phyloP scores from a whole-genome alignment of 2,888 invertebrate genomes.

The Troglohyphantes excavatus region DNA sequence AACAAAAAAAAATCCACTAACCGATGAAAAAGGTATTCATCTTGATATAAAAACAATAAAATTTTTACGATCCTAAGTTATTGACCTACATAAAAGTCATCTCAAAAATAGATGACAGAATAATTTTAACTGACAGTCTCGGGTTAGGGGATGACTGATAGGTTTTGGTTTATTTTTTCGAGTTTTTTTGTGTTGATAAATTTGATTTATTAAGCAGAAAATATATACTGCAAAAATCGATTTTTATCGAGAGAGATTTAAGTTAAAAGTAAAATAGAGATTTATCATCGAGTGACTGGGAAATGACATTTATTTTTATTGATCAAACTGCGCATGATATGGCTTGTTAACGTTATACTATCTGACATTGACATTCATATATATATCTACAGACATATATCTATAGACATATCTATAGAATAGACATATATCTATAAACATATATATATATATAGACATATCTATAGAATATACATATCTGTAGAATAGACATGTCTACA shows the following conservation, averaged over 20 bases:
- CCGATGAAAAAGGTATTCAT: slow-evolving; percentile 44
- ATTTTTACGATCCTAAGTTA: slow-evolving; percentile 58
- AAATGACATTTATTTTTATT: too few relatives aligned
- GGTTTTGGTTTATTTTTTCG: slow-evolving; percentile 18
- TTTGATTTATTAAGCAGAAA: slow-evolving; percentile 60
- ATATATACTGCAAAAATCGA: background rate
- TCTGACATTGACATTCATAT: too few relatives aligned
- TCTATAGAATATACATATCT: too few relatives aligned
- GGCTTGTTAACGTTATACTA: too few relatives aligned
- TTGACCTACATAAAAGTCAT: slow-evolving; percentile 71
- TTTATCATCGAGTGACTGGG: background rate
- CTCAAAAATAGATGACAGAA: slow-evolving; percentile 71
- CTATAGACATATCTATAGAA: too few relatives aligned
- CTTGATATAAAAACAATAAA: slow-evolving; percentile 66
- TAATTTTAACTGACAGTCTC: slow-evolving; percentile 73
- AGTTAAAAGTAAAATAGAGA: background rate
- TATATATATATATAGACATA: too few relatives aligned
- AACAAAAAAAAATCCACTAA: background rate
- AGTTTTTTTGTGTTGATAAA: slow-evolving; percentile 10
- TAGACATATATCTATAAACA: too few relatives aligned
- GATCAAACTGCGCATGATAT: too few relatives aligned
- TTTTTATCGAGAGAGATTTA: background rate
- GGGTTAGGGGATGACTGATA: slow-evolving; percentile 56
- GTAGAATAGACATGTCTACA: too few relatives aligned
- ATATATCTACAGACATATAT: too few relatives aligned